phyloP scores from a whole-genome alignment of 2,888 invertebrate species.

The Aspidiotus rigidus region DNA sequence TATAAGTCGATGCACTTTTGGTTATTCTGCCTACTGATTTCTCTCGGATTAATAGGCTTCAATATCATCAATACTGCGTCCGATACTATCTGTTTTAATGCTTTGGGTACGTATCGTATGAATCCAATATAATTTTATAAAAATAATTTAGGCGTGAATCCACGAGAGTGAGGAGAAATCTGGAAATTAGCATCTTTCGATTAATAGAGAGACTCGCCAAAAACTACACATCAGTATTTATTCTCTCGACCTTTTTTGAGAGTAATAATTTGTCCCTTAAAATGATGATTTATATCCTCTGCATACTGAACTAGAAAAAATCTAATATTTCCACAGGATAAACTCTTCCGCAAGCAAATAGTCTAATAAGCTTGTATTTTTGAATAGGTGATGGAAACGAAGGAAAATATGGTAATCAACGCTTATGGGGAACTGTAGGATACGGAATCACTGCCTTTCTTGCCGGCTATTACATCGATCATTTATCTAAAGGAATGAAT shows the following conservation, averaged over 20 bases:
- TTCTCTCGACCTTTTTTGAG: too few species aligned
- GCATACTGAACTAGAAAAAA: too few species aligned
- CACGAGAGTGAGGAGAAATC: too few species aligned
- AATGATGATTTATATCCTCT: too few species aligned
- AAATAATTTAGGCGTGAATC: too few species aligned
- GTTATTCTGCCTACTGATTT: slow-evolving; percentile 9
- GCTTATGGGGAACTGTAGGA: slow-evolving; percentile 75
- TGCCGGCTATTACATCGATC: slow-evolving; percentile 60
- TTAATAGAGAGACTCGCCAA: too few species aligned
- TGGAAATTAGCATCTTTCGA: too few species aligned
- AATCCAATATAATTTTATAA: slow-evolving; percentile 1
- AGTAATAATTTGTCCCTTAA: too few species aligned
- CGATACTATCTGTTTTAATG: slow-evolving; percentile 83
- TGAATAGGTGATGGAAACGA: slow-evolving; percentile 55
- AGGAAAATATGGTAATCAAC: slow-evolving; percentile 63
- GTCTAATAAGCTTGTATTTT: slow-evolving; percentile 5
- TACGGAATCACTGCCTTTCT: slow-evolving; percentile 65
- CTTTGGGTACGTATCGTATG: slow-evolving; percentile 53
- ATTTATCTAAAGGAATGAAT: slow-evolving; percentile 49
- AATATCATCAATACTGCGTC: slow-evolving; percentile 79
- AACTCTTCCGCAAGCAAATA: too few species aligned
- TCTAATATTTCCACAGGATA: too few species aligned
- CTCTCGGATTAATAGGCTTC: slow-evolving; percentile 43
- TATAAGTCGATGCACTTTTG: slow-evolving; percentile 15
- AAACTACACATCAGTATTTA: too few species aligned